These are phyloP conservation scores for Aplysina aerophoba DNA, from an alignment of 37 sponge, comb jelly and placozoan species.

Conservation along the genomic window DNA sequence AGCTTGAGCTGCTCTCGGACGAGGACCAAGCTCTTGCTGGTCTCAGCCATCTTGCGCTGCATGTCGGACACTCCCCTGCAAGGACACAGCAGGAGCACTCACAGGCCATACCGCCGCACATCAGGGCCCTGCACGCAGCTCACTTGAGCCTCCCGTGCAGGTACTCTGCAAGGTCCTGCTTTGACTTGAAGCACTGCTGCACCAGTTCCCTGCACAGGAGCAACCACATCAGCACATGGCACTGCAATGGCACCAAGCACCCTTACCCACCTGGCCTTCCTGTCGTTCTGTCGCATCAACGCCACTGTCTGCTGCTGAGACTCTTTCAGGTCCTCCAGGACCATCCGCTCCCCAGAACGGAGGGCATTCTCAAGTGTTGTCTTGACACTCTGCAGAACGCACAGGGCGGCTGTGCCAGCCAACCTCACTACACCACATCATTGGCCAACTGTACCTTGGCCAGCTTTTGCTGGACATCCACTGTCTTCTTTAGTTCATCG, in stretches of 20 bases:
- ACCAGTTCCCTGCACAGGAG: neutral
- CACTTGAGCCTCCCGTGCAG: conserved; percentile 5
- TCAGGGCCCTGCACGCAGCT: neutral
- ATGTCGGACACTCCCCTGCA: conserved; percentile 17
- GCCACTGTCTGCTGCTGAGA: neutral
- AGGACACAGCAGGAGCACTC: neutral
- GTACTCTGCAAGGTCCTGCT: conserved; percentile 3
- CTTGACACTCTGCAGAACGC: neutral
- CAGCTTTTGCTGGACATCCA: neutral
- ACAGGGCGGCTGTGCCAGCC: no score
- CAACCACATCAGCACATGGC: neutral
- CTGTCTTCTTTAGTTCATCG: neutral
- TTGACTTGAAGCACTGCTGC: conserved; percentile 8
- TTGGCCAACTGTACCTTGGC: conserved; percentile 1
- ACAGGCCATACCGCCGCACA: neutral
- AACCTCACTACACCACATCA: no score
- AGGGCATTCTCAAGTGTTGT: conserved; percentile 22
- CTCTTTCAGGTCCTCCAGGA: conserved; percentile 18
- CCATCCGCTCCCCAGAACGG: neutral
- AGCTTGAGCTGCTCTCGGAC: conserved; percentile 26
- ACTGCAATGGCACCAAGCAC: neutral
- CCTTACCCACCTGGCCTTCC: neutral
- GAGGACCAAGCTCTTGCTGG: conserved; percentile 15
- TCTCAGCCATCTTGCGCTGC: conserved; percentile 25
- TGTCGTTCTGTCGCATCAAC: conserved; percentile 14